phyloP scores from a whole-genome alignment of 2,113 vertebrate species.

The Sigmodon hispidus region DNA sequence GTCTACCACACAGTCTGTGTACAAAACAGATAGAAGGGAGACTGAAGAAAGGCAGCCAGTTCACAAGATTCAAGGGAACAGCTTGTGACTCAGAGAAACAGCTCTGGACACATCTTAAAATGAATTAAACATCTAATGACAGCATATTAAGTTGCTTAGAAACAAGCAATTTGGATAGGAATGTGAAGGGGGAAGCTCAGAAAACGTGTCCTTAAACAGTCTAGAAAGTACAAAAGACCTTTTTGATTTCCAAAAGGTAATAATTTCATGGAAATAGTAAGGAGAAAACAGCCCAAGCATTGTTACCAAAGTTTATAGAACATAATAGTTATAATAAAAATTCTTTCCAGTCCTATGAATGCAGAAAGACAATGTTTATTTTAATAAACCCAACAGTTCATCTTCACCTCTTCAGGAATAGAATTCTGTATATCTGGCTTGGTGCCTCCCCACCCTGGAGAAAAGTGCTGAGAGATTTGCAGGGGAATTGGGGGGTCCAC shows the following conservation, averaged over 20 bases:
- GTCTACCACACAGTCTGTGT: not conserved
- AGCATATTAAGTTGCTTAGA: slow-evolving; percentile 41
- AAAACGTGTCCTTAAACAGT: not conserved
- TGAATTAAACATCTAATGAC: not conserved
- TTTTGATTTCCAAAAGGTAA: slow-evolving; percentile 42
- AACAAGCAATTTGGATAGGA: slow-evolving; percentile 25
- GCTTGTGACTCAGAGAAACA: not conserved
- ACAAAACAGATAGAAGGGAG: not conserved
- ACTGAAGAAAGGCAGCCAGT: not conserved
- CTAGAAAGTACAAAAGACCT: not conserved
- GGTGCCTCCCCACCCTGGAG: not conserved
- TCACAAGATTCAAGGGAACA: not conserved
- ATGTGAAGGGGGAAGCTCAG: not conserved
- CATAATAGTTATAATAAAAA: not conserved
- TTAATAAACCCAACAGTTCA: slow-evolving; percentile 20
- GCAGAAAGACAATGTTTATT: slow-evolving; percentile 29
- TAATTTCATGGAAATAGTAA: slow-evolving; percentile 1
- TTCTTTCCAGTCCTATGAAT: not conserved
- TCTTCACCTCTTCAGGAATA: not conserved
- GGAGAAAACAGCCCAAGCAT: not conserved
- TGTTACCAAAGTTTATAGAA: slow-evolving; percentile 16
- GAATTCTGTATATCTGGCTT: not conserved
- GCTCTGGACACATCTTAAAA: slow-evolving; percentile 41
- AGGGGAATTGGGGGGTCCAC: not conserved
- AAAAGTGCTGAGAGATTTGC: not conserved